Evolutionary conservation across 2,113 vertebrate genomes (phyloP).

Genomic region (Dasyprocta punctata): DNA sequence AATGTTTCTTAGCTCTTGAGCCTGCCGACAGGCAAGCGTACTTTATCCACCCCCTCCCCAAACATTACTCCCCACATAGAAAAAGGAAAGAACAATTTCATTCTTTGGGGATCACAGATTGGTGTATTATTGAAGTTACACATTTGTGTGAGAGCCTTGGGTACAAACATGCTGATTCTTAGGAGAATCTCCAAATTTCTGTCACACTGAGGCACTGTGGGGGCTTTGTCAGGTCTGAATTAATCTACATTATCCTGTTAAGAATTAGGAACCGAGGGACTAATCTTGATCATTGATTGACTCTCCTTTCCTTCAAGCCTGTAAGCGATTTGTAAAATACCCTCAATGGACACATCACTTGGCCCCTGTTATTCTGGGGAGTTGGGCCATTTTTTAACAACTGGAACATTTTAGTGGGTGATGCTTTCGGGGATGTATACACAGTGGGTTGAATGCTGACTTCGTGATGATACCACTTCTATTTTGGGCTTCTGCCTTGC

Average conservation of each 20-base stretch:
- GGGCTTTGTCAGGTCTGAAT: conserved; percentile 57
- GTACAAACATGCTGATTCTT: conserved; percentile 62
- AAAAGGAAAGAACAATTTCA: conserved; percentile 70
- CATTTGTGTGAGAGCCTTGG: conserved; percentile 57
- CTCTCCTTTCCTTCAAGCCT: conserved; percentile 71
- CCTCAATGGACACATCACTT: neutral
- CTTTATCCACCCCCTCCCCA: conserved; percentile 76
- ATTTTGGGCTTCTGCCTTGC: neutral
- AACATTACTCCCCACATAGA: conserved; percentile 71
- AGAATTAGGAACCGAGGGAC: neutral
- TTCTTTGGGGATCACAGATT: conserved; percentile 66
- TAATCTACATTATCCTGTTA: conserved; percentile 9
- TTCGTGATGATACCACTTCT: neutral
- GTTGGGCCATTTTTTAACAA: conserved; percentile 62
- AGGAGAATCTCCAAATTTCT: conserved; percentile 75
- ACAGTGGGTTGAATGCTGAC: neutral
- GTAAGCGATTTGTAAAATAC: conserved; percentile 60
- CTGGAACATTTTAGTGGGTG: conserved; percentile 57
- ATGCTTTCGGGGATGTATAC: neutral
- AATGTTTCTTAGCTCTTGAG: conserved; percentile 89
- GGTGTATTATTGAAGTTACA: conserved; percentile 74
- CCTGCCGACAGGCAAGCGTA: conserved; percentile 82
- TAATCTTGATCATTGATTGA: conserved; percentile 50
- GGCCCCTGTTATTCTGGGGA: neutral
- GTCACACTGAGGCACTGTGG: neutral